phyloP scores from a whole-genome alignment of 1,140 invertebrate genomes.

The Contarinia nasturtii region DNA sequence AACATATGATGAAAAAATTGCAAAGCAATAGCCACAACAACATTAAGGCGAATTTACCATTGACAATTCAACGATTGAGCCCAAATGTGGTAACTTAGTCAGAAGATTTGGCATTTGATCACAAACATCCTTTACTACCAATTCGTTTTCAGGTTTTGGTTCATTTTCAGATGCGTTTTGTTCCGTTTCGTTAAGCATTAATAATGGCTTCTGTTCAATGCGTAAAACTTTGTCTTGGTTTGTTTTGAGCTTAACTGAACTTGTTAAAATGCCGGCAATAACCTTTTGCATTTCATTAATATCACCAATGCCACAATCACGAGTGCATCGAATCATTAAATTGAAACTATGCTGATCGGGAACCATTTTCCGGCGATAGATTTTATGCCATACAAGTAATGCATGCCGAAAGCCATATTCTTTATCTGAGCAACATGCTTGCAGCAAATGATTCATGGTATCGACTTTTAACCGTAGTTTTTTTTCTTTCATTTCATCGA shows the following conservation, averaged over 20 bases:
- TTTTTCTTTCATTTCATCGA: conserved; percentile 63
- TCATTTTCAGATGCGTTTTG: background rate
- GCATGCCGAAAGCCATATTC: conserved; percentile 60
- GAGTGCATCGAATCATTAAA: conserved; percentile 52
- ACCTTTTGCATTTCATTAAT: conserved; percentile 33
- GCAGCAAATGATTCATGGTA: conserved; percentile 62
- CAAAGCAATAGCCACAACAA: too few relatives aligned
- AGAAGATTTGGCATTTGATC: conserved; percentile 33
- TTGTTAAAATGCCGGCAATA: conserved; percentile 9
- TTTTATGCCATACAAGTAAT: conserved; percentile 66
- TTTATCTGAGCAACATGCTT: conserved; percentile 60
- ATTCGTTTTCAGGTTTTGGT: background rate
- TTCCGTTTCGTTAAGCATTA: background rate
- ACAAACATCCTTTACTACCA: background rate
- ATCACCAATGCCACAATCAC: conserved; percentile 61
- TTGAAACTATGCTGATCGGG: conserved; percentile 61
- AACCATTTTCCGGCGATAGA: conserved; percentile 39
- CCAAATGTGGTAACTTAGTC: conserved; percentile 29
- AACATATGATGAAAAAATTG: too few relatives aligned
- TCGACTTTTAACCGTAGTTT: conserved; percentile 39
- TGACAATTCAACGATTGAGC: conserved; percentile 31
- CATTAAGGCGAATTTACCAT: too few relatives aligned
- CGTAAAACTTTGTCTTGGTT: background rate
- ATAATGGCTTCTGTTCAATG: background rate
- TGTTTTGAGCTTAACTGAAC: background rate